These are phyloP conservation scores for Gnathonemus echidnorhynchus DNA, from an alignment of 2,113 vertebrate species.

Conservation along the genomic window DNA sequence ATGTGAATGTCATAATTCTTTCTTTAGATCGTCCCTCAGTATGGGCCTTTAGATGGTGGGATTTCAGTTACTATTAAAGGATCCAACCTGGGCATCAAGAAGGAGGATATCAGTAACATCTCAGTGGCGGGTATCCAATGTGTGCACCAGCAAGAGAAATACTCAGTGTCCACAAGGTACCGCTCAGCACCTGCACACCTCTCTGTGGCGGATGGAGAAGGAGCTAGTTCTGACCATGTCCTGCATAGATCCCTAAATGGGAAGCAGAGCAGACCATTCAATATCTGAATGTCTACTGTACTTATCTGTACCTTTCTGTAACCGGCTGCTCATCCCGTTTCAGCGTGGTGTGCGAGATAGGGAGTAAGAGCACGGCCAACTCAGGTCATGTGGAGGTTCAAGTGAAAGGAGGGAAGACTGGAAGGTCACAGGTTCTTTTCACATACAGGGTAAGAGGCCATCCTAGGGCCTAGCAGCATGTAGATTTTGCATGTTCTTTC, in stretches of 20 bases:
- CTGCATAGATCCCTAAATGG: not conserved
- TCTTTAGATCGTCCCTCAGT: conserved; percentile 77
- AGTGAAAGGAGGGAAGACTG: conserved; percentile 40
- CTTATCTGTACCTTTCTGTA: not conserved
- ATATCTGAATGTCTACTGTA: not conserved
- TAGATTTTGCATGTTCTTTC: not conserved
- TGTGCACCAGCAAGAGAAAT: conserved; percentile 4
- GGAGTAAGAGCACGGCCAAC: not conserved
- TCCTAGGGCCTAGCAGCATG: not conserved
- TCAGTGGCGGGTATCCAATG: conserved; percentile 63
- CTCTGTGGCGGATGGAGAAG: not conserved
- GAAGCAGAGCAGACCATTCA: not conserved
- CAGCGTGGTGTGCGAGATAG: conserved; percentile 66
- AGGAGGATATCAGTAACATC: conserved; percentile 72
- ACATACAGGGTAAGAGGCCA: conserved; percentile 55
- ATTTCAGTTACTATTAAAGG: conserved; percentile 83
- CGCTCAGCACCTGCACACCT: not conserved
- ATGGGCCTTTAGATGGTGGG: conserved; percentile 73
- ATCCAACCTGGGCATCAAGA: conserved; percentile 82
- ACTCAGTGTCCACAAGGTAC: not conserved
- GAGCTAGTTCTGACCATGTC: not conserved
- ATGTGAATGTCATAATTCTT: not conserved
- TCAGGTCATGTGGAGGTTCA: conserved; percentile 44
- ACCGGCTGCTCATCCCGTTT: not conserved
- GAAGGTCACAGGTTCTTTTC: conserved; percentile 47